These are phyloP conservation scores for Mythimna vitellina DNA, from an alignment of 2,888 invertebrate species.

Conservation along the genomic window DNA sequence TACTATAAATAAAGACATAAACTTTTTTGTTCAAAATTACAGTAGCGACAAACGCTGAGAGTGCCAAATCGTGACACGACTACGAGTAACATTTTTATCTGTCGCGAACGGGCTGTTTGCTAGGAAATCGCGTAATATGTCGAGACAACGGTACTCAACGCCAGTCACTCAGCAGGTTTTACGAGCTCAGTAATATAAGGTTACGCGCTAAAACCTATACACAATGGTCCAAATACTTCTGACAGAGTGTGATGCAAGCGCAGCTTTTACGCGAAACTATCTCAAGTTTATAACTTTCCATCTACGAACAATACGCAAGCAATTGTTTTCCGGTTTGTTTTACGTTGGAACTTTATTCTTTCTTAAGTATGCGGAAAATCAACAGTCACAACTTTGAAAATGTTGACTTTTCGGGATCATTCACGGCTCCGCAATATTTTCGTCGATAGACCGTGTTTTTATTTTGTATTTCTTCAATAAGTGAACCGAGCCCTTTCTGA, in stretches of 20 bases:
- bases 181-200: conserved; percentile 75
- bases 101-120: conserved; percentile 63
- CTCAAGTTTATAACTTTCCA: conserved; percentile 74
- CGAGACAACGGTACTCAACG: conserved; percentile 64
- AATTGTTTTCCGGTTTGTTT: conserved; percentile 74
- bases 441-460: conserved; percentile 14
- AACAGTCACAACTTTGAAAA: conserved; percentile 13
- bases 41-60: conserved; percentile 55
- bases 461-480: conserved; percentile 54
- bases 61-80: conserved; percentile 59
- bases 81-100: conserved; percentile 60
- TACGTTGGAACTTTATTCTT: conserved; percentile 61
- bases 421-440: conserved; percentile 9
- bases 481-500: conserved; percentile 58
- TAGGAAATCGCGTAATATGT: conserved; percentile 69
- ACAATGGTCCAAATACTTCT: conserved; percentile 59
- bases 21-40: conserved; percentile 56
- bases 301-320: conserved; percentile 57
- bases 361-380: conserved; percentile 22
- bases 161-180: conserved; percentile 72
- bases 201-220: conserved; percentile 70
- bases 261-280: conserved; percentile 72
- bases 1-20: conserved; percentile 54
- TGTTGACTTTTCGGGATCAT: conserved; percentile 18
- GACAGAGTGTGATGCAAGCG: conserved; percentile 69